Percentiles rank a stretch among this genome's conserved stretches.
phyloP scores from a whole-genome alignment of 2,888 invertebrate species.

The Chloromyia formosa region DNA sequence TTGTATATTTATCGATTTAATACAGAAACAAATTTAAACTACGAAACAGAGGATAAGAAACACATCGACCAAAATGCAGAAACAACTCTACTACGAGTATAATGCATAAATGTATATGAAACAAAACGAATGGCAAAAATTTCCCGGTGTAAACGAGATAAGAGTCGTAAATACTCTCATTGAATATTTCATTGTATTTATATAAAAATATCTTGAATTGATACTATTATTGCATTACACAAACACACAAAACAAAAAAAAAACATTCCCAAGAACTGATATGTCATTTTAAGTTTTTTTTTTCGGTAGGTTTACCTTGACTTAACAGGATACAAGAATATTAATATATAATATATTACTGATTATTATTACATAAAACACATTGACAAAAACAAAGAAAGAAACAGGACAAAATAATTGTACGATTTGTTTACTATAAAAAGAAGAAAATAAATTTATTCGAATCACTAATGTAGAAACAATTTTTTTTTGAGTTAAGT shows the following conservation, averaged over 20 bases:
- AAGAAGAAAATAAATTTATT: slow-evolving; percentile 46
- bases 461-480: slow-evolving; percentile 27
- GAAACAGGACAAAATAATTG: slow-evolving; percentile 45
- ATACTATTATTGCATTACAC: too few species aligned
- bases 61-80: slow-evolving; percentile 34
- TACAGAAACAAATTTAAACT: background rate
- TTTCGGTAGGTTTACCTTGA: slow-evolving; percentile 24
- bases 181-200: slow-evolving; percentile 20
- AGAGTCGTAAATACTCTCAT: slow-evolving; percentile 5
- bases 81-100: background rate
- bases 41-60: slow-evolving; percentile 9
- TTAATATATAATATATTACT: too few species aligned
- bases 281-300: background rate
- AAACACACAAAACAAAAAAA: too few species aligned
- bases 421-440: slow-evolving; percentile 49
- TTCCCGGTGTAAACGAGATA: too few species aligned
- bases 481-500: too few species aligned
- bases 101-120: background rate
- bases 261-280: too few species aligned
- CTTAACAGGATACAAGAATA: background rate
- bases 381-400: slow-evolving; percentile 13
- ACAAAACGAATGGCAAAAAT: slow-evolving; percentile 5
- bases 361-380: slow-evolving; percentile 3
- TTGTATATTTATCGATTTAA: slow-evolving; percentile 13
- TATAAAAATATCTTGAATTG: too few species aligned